Evolutionary conservation across 2,797 vertebrate genomes (phyloP), one percentile per base, ranked within the genome.

Genomic region (Lepus oiostolus): DNA sequence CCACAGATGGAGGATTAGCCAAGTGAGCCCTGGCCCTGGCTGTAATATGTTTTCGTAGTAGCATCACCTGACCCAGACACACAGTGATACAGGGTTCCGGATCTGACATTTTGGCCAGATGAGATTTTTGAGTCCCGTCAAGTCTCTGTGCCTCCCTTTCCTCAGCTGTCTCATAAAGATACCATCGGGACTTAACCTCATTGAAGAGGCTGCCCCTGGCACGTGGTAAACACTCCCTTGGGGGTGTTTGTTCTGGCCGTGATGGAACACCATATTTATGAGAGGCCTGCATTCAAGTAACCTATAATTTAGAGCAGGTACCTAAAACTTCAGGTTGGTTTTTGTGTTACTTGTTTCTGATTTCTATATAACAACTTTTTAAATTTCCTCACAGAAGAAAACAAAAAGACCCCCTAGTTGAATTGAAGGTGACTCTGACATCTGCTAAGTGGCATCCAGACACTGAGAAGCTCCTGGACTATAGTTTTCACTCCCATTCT

Each of bases 341-440:
- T 93, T 76, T 74, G 28, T 21, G 28, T 13, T 65, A 16, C 85
- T 74, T 60, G 4, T 2, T 54, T 52, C 4, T 22, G 16, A 92
- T 75, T 86, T 96, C 32, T 24, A 22, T 52, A 54, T 63, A 47
- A 70, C 76, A 80, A 76, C 4, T n/a, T 82, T 82, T 90, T 38
- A 47, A 58, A 63, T 77, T 88, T 87, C 80, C 58, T 71, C 17
- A 72, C 13, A 30, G 38, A 85, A 87, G 32, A 28, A 67, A 82
- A 86, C 2, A 7, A 16, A 88, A 94, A 3, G 54, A 2, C 22
- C 5, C 32, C 21, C 30, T 63, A 2, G 21, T 32, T 79, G 67
- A 65, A 30, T 0, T 50, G 72, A 50, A 91, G 67, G 54, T 30
- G 8, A 8, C 14, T 60, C 32, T 79, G 47, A 22, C 42, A 28